A percentile compares a stretch with the other conserved stretches of the same genome.
These are phyloP conservation scores for Chaenodraco wilsoni DNA, from an alignment of 2,797 vertebrate genomes.

Conservation along the genomic window DNA sequence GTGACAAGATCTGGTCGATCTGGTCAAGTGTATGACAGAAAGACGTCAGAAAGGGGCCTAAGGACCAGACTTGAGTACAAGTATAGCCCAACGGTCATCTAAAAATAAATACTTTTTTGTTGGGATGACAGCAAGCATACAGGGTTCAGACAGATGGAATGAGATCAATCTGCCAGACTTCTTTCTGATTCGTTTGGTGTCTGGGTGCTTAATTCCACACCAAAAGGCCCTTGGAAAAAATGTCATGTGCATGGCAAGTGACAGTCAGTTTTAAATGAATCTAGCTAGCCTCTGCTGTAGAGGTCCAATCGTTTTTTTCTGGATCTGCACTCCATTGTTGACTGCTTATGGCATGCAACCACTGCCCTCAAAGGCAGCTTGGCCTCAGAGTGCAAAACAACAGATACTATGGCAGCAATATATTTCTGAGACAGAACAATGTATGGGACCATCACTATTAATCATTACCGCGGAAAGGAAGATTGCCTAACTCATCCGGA, in stretches of 20 bases:
- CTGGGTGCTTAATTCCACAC: constrained; percentile 29
- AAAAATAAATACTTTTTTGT: constrained; percentile 42
- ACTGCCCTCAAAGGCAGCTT: constrained; percentile 47
- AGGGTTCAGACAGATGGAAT: constrained; percentile 22
- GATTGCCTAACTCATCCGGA: constrained; percentile 67
- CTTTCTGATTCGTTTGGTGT: constrained; percentile 13
- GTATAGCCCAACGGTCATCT: constrained; percentile 1
- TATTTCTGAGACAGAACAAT: constrained; percentile 67
- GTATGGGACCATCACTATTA: constrained; percentile 76
- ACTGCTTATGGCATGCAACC: constrained; percentile 36
- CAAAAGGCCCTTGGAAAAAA: constrained; percentile 5
- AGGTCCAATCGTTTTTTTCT: background rate
- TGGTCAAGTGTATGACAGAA: constrained; percentile 18
- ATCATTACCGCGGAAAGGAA: constrained; percentile 64
- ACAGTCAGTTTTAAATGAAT: constrained; percentile 19
- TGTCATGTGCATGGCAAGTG: background rate
- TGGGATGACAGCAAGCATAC: constrained; percentile 12
- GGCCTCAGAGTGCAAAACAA: constrained; percentile 60
- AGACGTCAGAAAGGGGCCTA: constrained; percentile 11
- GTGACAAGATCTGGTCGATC: background rate
- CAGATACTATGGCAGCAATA: constrained; percentile 61
- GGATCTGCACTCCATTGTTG: constrained; percentile 24
- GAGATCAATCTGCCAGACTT: constrained; percentile 26
- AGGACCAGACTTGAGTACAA: constrained; percentile 17
- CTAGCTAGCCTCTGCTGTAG: background rate